These are phyloP conservation scores for Portunus trituberculatus DNA, from an alignment of 1,140 invertebrate species.

Conservation along the genomic window DNA sequence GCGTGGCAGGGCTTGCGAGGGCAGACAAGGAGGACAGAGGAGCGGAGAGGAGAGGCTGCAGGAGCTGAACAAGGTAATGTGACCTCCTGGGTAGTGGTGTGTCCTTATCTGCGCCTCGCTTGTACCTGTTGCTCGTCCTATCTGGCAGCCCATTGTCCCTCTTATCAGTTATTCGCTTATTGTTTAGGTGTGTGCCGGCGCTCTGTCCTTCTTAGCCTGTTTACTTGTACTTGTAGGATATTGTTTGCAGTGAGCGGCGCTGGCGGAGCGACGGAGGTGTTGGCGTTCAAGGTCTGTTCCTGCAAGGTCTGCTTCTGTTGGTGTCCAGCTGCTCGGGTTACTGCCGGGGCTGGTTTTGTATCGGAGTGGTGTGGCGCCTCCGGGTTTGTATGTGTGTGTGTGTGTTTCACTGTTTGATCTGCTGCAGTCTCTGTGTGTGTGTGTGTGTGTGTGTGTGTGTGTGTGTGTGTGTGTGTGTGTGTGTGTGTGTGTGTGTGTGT, in stretches of 20 bases:
- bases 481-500: conserved; percentile 55
- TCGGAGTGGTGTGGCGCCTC: background rate
- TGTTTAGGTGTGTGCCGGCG: background rate
- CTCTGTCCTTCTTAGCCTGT: background rate
- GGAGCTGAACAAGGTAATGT: background rate
- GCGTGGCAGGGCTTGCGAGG: background rate
- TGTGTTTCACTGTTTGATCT: too few species aligned
- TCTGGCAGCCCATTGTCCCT: conserved; percentile 4
- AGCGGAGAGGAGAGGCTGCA: background rate
- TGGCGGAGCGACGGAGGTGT: background rate
- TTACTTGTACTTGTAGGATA: background rate
- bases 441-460: conserved; percentile 18
- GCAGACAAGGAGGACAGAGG: background rate
- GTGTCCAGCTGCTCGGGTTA: background rate
- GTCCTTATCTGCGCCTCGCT: background rate
- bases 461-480: conserved; percentile 39
- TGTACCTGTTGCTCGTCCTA: background rate
- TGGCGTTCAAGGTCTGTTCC: background rate
- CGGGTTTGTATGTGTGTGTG: conserved; percentile 8
- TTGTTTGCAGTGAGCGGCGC: background rate
- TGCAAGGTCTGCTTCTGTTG: background rate
- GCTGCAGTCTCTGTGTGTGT: background rate
- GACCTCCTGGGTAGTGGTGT: background rate
- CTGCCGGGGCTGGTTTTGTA: background rate
- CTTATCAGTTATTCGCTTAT: conserved; percentile 33